Evolutionary conservation across 2,797 vertebrate species (phyloP), one percentile per base, ranked within the genome.

Genomic region (Chelon labrosus): DNA sequence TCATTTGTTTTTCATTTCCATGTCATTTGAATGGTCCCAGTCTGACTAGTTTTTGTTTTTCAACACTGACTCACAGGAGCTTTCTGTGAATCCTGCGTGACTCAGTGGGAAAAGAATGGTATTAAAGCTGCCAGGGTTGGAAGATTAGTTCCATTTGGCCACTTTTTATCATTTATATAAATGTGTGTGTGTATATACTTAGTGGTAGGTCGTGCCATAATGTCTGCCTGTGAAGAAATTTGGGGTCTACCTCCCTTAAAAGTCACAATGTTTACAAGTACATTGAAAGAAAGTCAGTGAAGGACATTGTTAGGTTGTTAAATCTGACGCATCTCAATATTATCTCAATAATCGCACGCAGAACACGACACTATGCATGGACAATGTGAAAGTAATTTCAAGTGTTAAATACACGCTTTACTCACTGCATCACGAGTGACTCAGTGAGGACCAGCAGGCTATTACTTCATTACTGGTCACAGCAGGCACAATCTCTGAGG

Each of bases 401-500:
- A 56, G 60, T 71, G 73, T 70, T 77, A 65, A 55, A 55, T 82
- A 51, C 63, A 53, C 60, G 14, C 9, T 37, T 56, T 53, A 49
- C 60, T 65, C 59, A 46, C 59, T 14, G 60, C 49, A 38, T 62
- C 51, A 47, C 57, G 57, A 56, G 46, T 77, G 78, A 82, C 73
- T 59, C 70, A 55, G 54, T 22, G 47, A 75, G 65, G 50, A 69
- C 39, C 58, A 70, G 63, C 67, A 65, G 79, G 59, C 65, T 72
- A 42, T 88, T 84, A 80, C 63, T 83, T 86, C 68, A 88, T 90
- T 87, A 79, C 55, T 68, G 58, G 70, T 64, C 71, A 53, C 77
- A 77, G 70, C 71, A 75, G 70, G 75, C 53, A 46, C 47, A 79
- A 41, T 58, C 70, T 69, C 71, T 57, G 10, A 31, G 41, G 75